Evolutionary conservation across 1,140 invertebrate genomes (phyloP).

Genomic region (Papilio polytes): DNA sequence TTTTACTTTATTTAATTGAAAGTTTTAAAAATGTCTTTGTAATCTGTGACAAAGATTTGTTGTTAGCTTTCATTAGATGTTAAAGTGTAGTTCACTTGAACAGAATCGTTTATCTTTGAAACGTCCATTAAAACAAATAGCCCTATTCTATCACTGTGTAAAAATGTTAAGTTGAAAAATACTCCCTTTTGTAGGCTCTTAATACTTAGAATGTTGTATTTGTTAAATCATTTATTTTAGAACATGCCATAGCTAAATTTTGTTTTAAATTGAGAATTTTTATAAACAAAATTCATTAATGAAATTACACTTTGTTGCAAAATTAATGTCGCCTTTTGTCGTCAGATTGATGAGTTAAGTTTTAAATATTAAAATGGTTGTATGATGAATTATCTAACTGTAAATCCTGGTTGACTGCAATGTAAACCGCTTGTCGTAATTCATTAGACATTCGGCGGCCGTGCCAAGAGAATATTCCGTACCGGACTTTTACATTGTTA

Average conservation of each 20-base stretch:
- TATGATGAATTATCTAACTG: conserved; percentile 35
- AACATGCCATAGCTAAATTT: too few relatives aligned
- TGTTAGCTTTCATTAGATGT: conserved; percentile 15
- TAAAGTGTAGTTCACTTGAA: not conserved
- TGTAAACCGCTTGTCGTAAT: conserved; percentile 34
- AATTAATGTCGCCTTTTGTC: too few relatives aligned
- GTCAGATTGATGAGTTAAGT: conserved; percentile 3
- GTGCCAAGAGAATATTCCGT: conserved; percentile 21
- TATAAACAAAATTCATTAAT: too few relatives aligned
- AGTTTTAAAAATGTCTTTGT: too few relatives aligned
- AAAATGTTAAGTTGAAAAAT: not conserved
- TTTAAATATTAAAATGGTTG: conserved; percentile 20
- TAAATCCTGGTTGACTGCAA: conserved; percentile 32
- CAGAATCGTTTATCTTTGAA: conserved; percentile 3
- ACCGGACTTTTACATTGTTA: conserved; percentile 40
- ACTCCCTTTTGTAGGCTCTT: not conserved
- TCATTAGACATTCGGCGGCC: conserved; percentile 17
- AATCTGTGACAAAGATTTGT: conserved; percentile 7
- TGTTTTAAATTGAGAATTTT: too few relatives aligned
- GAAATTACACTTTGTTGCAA: too few relatives aligned
- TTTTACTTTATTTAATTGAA: too few relatives aligned
- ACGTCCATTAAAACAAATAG: conserved; percentile 15
- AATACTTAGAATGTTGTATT: not conserved
- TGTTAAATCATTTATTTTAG: too few relatives aligned
- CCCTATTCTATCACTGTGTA: not conserved